Evolutionary conservation across 1,140 invertebrate genomes (phyloP).

Genomic region (Drosophila rhopaloa): DNA sequence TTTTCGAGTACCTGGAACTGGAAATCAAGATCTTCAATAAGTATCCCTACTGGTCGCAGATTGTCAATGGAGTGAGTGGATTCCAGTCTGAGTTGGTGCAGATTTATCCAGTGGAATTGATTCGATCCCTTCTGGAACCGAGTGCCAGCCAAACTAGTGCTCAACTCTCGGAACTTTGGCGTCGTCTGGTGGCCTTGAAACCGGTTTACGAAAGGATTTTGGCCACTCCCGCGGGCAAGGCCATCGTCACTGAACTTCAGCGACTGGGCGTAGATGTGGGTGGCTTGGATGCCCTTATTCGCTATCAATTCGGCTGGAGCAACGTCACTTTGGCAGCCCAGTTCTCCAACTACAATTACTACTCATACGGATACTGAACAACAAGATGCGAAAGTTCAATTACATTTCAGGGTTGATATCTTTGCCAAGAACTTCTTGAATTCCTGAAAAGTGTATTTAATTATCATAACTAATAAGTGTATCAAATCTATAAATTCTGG

Average conservation of each 20-base stretch:
- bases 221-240: constrained; percentile 25
- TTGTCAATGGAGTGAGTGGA: constrained; percentile 59
- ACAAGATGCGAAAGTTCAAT: too few species aligned
- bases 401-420: neutral
- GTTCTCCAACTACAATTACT: constrained; percentile 36
- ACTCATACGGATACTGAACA: neutral
- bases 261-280: constrained; percentile 54
- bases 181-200: constrained; percentile 56
- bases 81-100: constrained; percentile 61
- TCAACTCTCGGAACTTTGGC: constrained; percentile 62
- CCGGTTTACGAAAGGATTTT: constrained; percentile 68
- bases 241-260: constrained; percentile 36
- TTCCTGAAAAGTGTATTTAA: too few species aligned
- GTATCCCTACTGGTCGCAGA: constrained; percentile 65
- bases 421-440: neutral
- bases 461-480: neutral
- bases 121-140: constrained; percentile 54
- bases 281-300: constrained; percentile 36
- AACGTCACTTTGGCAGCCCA: constrained; percentile 31
- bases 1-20: constrained; percentile 68
- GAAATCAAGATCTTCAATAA: constrained; percentile 72
- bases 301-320: constrained; percentile 67
- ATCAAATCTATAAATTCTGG: neutral
- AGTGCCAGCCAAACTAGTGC: constrained; percentile 51
- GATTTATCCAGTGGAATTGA: constrained; percentile 53